Conservation (phyloP, 2,888 invertebrate species). For the Coelopa pilipes region DNA sequence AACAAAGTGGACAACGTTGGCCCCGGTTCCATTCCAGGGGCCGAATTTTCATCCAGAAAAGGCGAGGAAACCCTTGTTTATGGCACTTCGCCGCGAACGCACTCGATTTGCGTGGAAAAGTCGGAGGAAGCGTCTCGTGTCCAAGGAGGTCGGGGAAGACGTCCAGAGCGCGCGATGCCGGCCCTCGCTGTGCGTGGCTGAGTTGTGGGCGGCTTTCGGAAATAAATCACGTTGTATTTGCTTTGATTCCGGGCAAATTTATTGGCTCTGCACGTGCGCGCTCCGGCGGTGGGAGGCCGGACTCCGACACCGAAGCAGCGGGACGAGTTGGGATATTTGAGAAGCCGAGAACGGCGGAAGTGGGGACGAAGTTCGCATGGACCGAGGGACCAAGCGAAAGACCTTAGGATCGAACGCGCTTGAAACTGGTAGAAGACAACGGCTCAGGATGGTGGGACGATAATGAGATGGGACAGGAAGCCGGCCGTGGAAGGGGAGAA, state of each 20-base stretch:
- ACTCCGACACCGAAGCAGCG: neutral
- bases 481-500: too few relatives aligned
- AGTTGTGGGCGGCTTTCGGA: conserved; percentile 43
- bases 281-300: conserved; percentile 24
- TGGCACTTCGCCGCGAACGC: conserved; percentile 37
- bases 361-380: neutral
- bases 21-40: too few relatives aligned
- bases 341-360: neutral
- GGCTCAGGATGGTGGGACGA: too few relatives aligned
- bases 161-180: too few relatives aligned
- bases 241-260: conserved; percentile 47
- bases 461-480: too few relatives aligned
- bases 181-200: neutral
- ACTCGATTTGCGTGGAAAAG: conserved; percentile 36
- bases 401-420: neutral
- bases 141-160: too few relatives aligned
- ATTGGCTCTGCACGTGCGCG: conserved; percentile 43
- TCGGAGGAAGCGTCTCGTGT: neutral
- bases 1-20: neutral
- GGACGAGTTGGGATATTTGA: neutral
- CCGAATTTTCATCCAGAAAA: too few relatives aligned
- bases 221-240: conserved; percentile 47
- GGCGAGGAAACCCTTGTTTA: neutral
- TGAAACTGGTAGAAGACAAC: too few relatives aligned
- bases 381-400: neutral